Evolutionary conservation across 1,140 invertebrate genomes (phyloP), one percentile per base, ranked within the genome.

Genomic region (Zaprionus nigranus): DNA sequence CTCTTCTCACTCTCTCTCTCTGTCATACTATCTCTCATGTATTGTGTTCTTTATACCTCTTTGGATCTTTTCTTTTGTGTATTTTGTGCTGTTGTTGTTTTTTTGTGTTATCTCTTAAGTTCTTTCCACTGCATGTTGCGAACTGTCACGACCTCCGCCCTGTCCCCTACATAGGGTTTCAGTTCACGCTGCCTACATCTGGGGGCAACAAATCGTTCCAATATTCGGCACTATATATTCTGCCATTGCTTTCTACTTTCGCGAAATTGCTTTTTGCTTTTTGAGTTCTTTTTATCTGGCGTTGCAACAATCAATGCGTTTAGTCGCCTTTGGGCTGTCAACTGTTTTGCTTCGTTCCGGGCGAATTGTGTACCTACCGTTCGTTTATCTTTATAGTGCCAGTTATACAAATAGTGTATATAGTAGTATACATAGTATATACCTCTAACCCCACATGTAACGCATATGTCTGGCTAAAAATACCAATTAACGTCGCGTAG

Each of bases 311-410:
- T 73, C n/a, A n/a, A n/a, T 38, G 57, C 73, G 60, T 70, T 91
- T 74, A 86, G 86, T 90, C 49, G 74, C 43, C 71, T 70, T 63
- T 70, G 59, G 72, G 68, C 69, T 65, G 62, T 85, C 78, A 60
- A 69, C 49, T 36, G 36, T 65, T 68, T 61, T 57, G 65, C 81
- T 81, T 86, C 81, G 54, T 22, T 61, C 28, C n/a, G 49, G 12
- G n/a, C 20, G 49, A 40, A 40, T 28, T 60, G 24, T 58, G 36
- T 36, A 46, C 40, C 61, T 2, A 17, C 17, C 13, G 34, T 63
- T 57, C 13, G 34, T 63, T 57, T 88, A 86, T 83, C 84, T 86
- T 88, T 88, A 88, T 79, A 53, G 60, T 62, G 17, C 53, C 46
- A 72, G 63, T 56, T 58, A 61, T 38, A 75, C 43, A 53, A 30